A percentile compares a stretch with the other conserved stretches of the same genome.
phyloP scores from a whole-genome alignment of 2,113 vertebrate genomes.

The Strigops habroptila region DNA sequence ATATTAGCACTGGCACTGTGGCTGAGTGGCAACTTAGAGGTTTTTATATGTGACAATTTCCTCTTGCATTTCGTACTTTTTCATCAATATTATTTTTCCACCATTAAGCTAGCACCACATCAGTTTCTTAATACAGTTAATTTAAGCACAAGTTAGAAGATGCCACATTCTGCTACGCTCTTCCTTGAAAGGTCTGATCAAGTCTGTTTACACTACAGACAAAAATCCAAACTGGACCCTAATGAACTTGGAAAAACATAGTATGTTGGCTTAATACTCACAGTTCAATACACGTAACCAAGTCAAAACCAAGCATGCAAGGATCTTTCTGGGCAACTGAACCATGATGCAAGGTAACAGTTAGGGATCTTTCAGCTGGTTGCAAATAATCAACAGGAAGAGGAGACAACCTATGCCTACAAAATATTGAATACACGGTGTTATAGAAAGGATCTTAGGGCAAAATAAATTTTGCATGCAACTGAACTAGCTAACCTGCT shows the following conservation, averaged over 20 bases:
- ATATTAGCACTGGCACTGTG: not conserved
- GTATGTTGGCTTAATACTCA: slow-evolving; percentile 69
- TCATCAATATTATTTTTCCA: not conserved
- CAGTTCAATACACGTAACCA: slow-evolving; percentile 91
- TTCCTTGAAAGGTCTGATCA: not conserved
- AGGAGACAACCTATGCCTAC: slow-evolving; percentile 81
- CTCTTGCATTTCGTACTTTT: not conserved
- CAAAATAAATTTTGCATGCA: not conserved
- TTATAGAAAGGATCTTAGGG: not conserved
- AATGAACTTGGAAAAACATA: not conserved
- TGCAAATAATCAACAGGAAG: slow-evolving; percentile 82
- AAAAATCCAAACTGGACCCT: not conserved
- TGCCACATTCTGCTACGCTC: not conserved
- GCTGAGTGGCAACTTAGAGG: not conserved
- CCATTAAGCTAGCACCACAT: not conserved
- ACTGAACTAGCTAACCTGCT: not conserved
- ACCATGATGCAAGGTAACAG: slow-evolving; percentile 85
- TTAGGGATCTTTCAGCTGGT: slow-evolving; percentile 77
- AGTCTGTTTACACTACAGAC: not conserved
- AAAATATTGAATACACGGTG: not conserved
- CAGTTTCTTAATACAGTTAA: not conserved
- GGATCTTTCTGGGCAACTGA: slow-evolving; percentile 87
- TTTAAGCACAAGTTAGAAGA: not conserved
- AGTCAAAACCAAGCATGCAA: slow-evolving; percentile 87
- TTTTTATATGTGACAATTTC: not conserved